Conservation (phyloP, 1,140 invertebrate genomes). For the Drosophila bipectinata region DNA sequence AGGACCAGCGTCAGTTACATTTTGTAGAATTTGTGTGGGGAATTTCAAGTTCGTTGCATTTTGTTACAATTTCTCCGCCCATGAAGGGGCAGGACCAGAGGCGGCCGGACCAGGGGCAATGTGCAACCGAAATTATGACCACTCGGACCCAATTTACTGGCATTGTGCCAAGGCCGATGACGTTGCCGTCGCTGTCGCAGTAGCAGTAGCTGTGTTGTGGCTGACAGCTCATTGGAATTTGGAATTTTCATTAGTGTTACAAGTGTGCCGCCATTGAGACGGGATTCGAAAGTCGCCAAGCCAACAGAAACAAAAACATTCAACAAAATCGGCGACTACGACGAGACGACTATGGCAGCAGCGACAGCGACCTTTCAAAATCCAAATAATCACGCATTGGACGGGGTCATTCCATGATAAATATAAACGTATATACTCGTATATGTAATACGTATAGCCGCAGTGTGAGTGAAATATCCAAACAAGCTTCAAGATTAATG, state of each 20-base stretch:
- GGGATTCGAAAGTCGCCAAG: conserved; percentile 39
- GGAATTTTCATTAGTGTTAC: conserved; percentile 79
- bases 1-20: conserved; percentile 36
- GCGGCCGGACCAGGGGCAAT: conserved; percentile 1
- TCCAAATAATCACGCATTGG: conserved; percentile 34
- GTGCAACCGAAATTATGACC: conserved; percentile 69
- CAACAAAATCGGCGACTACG: not conserved
- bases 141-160: conserved; percentile 74
- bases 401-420: conserved; percentile 2
- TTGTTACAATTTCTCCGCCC: conserved; percentile 28
- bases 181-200: conserved; percentile 8
- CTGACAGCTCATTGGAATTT: conserved; percentile 76
- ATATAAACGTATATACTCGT: not conserved
- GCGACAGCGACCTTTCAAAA: conserved; percentile 56
- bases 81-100: not conserved
- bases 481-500: conserved; percentile 53
- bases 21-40: conserved; percentile 51
- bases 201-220: conserved; percentile 24
- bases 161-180: conserved; percentile 67
- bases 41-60: conserved; percentile 68
- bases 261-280: conserved; percentile 77
- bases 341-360: not conserved
- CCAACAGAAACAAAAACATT: conserved; percentile 8
- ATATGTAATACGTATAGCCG: not conserved
- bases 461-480: conserved; percentile 9